Percentiles rank a stretch among this genome's conserved stretches.
Evolutionary conservation across 2,113 vertebrate genomes (phyloP).

Genomic region (Parotia lawesii): DNA sequence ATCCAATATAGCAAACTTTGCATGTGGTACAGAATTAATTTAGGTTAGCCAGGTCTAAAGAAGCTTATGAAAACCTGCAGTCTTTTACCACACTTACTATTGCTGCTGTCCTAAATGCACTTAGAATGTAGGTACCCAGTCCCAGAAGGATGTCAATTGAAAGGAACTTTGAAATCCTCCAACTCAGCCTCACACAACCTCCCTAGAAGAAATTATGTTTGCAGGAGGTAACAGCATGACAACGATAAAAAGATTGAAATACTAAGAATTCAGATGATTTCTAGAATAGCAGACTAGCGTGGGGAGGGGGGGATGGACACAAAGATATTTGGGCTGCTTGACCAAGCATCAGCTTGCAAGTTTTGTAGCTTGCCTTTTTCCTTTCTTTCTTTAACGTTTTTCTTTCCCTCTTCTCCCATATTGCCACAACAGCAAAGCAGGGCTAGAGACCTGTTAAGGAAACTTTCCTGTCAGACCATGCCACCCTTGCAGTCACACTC

Average conservation of each 20-base stretch:
- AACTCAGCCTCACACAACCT: not conserved
- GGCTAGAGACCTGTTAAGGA: not conserved
- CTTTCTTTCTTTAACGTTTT: not conserved
- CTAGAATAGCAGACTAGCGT: not conserved
- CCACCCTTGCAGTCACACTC: not conserved
- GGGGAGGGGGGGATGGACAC: rapidly evolving
- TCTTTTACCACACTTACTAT: not conserved
- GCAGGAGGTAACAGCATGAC: not conserved
- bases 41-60: not conserved
- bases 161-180: not conserved
- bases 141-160: not conserved
- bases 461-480: not conserved
- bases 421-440: not conserved
- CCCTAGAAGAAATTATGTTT: rapidly evolving
- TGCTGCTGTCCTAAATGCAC: not conserved
- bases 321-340: not conserved
- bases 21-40: not conserved
- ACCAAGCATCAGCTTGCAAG: not conserved
- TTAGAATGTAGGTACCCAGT: not conserved
- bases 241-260: not conserved
- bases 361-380: not conserved
- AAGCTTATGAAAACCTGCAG: not conserved
- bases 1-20: not conserved
- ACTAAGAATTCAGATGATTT: not conserved
- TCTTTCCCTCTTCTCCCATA: not conserved